Base-by-base conservation (phyloP, 2,888 invertebrate genomes). In the Dryocosmus kuriphilus region DNA sequence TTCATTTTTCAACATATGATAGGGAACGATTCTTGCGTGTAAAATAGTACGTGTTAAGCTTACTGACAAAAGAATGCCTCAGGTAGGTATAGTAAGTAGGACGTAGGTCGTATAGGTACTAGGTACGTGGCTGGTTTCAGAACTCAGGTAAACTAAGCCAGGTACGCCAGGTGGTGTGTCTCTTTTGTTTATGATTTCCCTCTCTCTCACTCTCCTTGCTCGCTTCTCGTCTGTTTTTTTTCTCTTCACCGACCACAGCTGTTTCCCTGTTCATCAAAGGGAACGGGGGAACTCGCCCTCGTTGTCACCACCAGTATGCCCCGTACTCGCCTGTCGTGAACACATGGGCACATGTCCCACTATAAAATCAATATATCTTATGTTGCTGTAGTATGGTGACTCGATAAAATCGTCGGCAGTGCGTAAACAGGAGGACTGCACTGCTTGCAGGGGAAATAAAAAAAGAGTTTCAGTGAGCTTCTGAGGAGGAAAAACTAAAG, bases 91-190 rank as follows among this genome's bases (percentile, higher is more conserved):
- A 16, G 16, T 77, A 55, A 80, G 80, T 83, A 84, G 84, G n/a
- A n/a, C n/a, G n/a, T n/a, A n/a, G n/a, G n/a, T n/a, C n/a, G n/a
- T n/a, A n/a, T n/a, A n/a, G n/a, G n/a, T n/a, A n/a, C n/a, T 81
- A 82, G 86, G 80, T 87, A 84, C 84, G 82, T 84, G 82, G 85
- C 81, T 80, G 85, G 84, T 85, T 81, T 83, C 82, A 80, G 84
- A 84, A 85, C 81, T 88, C 89, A 88, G 88, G 88, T 88, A 88
- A 86, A 87, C 86, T 88, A 86, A 87, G 86, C 88, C 89, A 89
- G 89, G 88, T 89, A 90, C 86, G 90, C 91, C 91, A 91, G 91
- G 91, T 91, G 91, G 89, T 87, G n/a, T 89, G 88, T 88, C 89
- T 89, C 88, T 87, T 89, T 89, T n/a, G n/a, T 82, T 82, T 83